These are phyloP conservation scores for Cyanistes caeruleus DNA, from an alignment of 2,113 vertebrate genomes.

Conservation along the genomic window DNA sequence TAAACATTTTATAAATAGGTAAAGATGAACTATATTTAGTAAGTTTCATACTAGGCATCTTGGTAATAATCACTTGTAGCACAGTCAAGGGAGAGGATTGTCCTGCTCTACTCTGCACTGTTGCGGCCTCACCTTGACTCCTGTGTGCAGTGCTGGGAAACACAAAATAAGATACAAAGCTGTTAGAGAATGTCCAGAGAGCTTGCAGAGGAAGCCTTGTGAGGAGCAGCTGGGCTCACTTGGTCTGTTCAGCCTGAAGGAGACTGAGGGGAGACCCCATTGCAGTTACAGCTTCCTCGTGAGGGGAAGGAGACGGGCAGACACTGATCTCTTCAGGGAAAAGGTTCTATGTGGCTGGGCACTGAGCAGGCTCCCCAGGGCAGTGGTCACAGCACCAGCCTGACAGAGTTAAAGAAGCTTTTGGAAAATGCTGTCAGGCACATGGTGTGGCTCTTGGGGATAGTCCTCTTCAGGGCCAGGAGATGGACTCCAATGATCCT, in stretches of 20 bases:
- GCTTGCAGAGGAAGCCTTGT: background rate
- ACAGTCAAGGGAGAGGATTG: background rate
- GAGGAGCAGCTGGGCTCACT: background rate
- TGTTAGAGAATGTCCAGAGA: too few relatives aligned
- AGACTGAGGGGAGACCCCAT: background rate
- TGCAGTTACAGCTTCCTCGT: background rate
- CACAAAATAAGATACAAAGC: background rate
- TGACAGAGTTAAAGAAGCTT: rapidly evolving
- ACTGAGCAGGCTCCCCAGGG: background rate
- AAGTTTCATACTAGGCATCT: background rate
- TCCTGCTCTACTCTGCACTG: background rate
- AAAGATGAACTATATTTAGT: background rate
- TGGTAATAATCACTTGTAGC: background rate
- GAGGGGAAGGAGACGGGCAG: background rate
- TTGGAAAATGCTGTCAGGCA: background rate
- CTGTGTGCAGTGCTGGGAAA: background rate
- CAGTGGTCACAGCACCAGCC: background rate
- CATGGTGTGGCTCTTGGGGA: background rate
- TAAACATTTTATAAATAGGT: background rate
- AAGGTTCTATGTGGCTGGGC: rapidly evolving
- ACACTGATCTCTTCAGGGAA: background rate
- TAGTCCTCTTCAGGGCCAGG: too few relatives aligned
- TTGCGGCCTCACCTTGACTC: background rate
- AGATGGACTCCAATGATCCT: background rate
- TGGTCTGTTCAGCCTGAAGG: background rate